Base-by-base conservation (phyloP, 2,113 vertebrate genomes). In the Cricetomys ansorgei region DNA sequence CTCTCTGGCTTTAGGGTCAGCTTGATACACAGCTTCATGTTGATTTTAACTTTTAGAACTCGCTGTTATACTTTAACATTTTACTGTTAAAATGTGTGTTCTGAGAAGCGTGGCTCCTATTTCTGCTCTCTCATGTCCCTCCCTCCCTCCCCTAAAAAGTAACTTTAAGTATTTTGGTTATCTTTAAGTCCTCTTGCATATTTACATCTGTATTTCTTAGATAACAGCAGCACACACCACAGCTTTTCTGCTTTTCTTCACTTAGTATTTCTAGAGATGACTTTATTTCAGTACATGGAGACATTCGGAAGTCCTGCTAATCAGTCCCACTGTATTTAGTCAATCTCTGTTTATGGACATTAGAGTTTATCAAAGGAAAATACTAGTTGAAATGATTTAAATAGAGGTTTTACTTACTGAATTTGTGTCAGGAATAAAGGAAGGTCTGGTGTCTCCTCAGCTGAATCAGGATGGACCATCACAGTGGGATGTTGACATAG, bases 361-460 rank as follows among this genome's bases (percentile, higher is more conserved):
- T 92, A 79, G 73, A 31, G 37, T 59, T 94, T 87, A 11, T 79
- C 81, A 92, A 92, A 75, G 62, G 86, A 64, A 91, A 96, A 90
- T 53, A 73, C n/a, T 37, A 75, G 4, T 76, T 55, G 37, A 94
- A 62, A 90, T 87, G 59, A 83, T 70, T 92, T n/a, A 48, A 55
- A 81, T 40, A 57, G 69, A 70, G 1, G 27, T n/a, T 65, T 72
- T 83, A 29, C 48, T 88, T 45, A 7, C 2, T 31, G 88, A 69
- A 16, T 65, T 8, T 72, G 15, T 69, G 83, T 31, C 45, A 34
- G n/a, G 45, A 89, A 27, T 19, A 84, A 17, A 50, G 45, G 67
- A 73, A 94, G 40, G 64, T 45, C 29, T 53, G 53, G 16, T 64
- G 23, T 53, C 37, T 55, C 8, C 34, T 40, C 34, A 13, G 31